Evolutionary conservation across 2,888 invertebrate genomes (phyloP).

Genomic region (Frankliniella intonsa): DNA sequence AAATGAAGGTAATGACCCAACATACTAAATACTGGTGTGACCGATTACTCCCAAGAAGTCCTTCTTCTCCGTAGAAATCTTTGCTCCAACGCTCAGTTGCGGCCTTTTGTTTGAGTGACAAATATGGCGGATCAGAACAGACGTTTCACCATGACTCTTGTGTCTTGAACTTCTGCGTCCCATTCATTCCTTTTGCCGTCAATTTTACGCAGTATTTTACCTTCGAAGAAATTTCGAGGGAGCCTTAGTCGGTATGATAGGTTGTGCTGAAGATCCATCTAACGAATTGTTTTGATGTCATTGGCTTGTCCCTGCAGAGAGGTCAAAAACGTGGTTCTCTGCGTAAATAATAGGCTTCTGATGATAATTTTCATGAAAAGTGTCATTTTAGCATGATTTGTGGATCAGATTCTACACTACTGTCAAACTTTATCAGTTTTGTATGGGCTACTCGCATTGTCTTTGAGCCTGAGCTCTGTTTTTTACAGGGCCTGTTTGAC

Average conservation of each 20-base stretch:
- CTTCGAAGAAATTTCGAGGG: neutral
- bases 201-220: neutral
- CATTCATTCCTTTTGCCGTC: neutral
- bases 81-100: neutral
- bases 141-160: conserved; percentile 26
- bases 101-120: conserved; percentile 26
- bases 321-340: conserved; percentile 20
- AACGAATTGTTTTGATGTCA: neutral
- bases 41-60: neutral
- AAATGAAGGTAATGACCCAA: neutral
- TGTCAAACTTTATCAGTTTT: neutral
- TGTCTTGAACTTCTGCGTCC: conserved; percentile 7
- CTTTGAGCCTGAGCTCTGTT: neutral
- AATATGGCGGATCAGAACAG: conserved; percentile 18
- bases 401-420: neutral
- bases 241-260: neutral
- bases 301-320: conserved; percentile 4
- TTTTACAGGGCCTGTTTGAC: neutral
- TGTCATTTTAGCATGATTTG: neutral
- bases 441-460: neutral
- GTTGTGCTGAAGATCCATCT: neutral
- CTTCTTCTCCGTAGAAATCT: neutral
- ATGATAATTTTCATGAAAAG: neutral
- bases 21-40: neutral
- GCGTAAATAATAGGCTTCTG: conserved; percentile 7